Conservation (phyloP, 1,140 invertebrate species). For the Psilanteris sp. region DNA sequence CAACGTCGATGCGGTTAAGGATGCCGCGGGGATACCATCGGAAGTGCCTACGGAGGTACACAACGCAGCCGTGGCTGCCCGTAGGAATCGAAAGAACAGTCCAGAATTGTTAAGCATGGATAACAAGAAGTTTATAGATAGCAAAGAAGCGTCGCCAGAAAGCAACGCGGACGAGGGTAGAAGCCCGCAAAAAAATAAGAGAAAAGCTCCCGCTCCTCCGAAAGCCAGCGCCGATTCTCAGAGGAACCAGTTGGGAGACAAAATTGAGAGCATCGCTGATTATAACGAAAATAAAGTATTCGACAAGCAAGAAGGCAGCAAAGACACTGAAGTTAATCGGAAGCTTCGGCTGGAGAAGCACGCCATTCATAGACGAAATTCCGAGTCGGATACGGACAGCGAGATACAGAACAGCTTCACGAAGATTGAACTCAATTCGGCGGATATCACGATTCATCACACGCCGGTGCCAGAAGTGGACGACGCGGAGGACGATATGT, state of each 20-base stretch:
- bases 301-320: constrained; percentile 57
- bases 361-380: constrained; percentile 70
- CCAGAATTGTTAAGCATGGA: constrained; percentile 65
- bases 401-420: constrained; percentile 79
- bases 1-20: constrained; percentile 48
- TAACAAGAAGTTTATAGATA: constrained; percentile 38
- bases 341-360: constrained; percentile 60
- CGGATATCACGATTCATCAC: constrained; percentile 88
- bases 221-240: constrained; percentile 35
- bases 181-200: constrained; percentile 83
- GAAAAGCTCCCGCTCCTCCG: constrained; percentile 86
- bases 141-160: constrained; percentile 41
- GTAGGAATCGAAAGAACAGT: constrained; percentile 83
- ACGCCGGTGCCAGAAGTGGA: constrained; percentile 81
- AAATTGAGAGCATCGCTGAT: constrained; percentile 67
- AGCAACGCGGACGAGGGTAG: constrained; percentile 71
- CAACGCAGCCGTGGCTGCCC: constrained; percentile 85
- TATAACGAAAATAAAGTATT: constrained; percentile 64
- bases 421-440: constrained; percentile 85
- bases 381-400: constrained; percentile 80
- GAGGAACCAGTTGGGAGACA: constrained; percentile 60
- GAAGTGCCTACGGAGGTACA: constrained; percentile 85
- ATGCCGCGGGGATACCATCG: constrained; percentile 63
- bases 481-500: constrained; percentile 82
- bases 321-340: constrained; percentile 49